Percentiles rank a stretch among this genome's conserved stretches.
phyloP scores from a whole-genome alignment of 2,888 invertebrate genomes.

The Drosophila paucipuncta region DNA sequence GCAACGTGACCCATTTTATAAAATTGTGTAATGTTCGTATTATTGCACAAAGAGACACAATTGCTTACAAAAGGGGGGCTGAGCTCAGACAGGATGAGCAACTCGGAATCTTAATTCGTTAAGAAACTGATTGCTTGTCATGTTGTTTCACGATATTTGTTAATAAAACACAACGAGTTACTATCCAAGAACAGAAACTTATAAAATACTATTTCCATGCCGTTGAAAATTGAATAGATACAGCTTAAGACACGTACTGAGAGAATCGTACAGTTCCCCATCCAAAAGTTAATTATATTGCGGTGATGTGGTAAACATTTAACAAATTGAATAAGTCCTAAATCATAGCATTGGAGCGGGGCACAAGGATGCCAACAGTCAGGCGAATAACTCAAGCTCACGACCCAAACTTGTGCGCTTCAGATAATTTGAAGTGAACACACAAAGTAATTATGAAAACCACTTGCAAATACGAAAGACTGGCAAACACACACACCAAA shows the following conservation, averaged over 20 bases:
- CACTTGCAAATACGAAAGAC: constrained; percentile 73
- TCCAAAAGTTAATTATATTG: constrained; percentile 45
- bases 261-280: not conserved
- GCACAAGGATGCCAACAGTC: not conserved
- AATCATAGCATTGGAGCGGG: constrained; percentile 26
- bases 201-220: not conserved
- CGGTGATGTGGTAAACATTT: constrained; percentile 57
- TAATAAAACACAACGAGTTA: constrained; percentile 4
- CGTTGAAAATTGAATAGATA: not conserved
- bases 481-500: constrained; percentile 15
- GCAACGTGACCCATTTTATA: constrained; percentile 77
- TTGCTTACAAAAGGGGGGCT: constrained; percentile 19
- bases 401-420: constrained; percentile 50
- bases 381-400: constrained; percentile 27
- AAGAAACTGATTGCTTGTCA: constrained; percentile 54
- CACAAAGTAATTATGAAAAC: constrained; percentile 79
- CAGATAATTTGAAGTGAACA: constrained; percentile 67
- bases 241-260: not conserved
- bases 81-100: not conserved
- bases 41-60: constrained; percentile 64
- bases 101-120: constrained; percentile 36
- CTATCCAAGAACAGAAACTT: not conserved
- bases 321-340: constrained; percentile 61
- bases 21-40: constrained; percentile 73
- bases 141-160: constrained; percentile 2